These are phyloP conservation scores for Chrysaora quinquecirrha DNA, from an alignment of 30 jellyfish, hydroid and myxozoan species.

Conservation along the genomic window DNA sequence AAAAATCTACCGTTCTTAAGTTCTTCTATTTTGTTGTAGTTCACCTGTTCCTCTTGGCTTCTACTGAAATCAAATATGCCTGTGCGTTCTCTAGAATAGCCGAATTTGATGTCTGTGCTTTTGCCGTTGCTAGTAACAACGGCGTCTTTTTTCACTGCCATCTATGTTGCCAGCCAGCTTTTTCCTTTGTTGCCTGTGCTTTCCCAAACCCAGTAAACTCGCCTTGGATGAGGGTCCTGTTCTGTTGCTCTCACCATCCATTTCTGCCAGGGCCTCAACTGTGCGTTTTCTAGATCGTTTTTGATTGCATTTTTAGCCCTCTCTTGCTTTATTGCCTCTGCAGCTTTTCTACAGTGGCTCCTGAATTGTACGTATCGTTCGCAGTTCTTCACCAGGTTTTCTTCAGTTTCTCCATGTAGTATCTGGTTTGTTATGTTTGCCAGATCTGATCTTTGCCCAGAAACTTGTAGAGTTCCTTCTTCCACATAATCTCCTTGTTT, in stretches of 20 bases:
- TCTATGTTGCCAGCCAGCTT: no score
- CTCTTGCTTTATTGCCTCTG: not conserved
- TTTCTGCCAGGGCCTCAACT: slow-evolving; percentile 7
- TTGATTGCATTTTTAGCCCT: not conserved
- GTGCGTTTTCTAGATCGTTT: not conserved
- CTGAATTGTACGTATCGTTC: not conserved
- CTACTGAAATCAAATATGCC: slow-evolving; percentile 18
- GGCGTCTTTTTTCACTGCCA: no score
- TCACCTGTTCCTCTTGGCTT: slow-evolving; percentile 12
- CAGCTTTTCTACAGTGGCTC: not conserved
- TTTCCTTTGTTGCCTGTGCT: slow-evolving; percentile 25
- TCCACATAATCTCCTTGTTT: slow-evolving; percentile 2
- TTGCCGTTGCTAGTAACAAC: not conserved
- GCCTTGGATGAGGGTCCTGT: not conserved
- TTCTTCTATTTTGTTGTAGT: not conserved
- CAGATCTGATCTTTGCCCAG: slow-evolving; percentile 14
- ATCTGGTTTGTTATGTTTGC: not conserved
- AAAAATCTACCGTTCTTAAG: not conserved
- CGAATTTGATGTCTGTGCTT: slow-evolving; percentile 13
- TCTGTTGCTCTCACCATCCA: not conserved
- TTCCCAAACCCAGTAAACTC: slow-evolving; percentile 10
- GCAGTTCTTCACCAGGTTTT: not conserved
- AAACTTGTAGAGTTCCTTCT: not conserved
- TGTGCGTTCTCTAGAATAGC: not conserved
- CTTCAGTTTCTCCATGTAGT: not conserved